phyloP scores from a whole-genome alignment of 2,888 invertebrate genomes.

The Xanthia togata region DNA sequence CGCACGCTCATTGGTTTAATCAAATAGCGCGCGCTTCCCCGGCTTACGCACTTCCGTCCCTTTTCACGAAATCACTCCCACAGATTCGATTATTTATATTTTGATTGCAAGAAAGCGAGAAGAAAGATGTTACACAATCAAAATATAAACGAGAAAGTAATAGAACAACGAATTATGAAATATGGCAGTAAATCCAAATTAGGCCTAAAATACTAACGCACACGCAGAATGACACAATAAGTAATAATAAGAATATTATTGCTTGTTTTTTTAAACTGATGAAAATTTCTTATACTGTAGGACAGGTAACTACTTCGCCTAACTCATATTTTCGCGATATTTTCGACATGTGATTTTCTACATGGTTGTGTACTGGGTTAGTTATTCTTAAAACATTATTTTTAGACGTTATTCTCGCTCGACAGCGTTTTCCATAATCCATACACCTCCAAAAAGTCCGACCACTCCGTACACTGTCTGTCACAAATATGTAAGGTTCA shows the following conservation, averaged over 20 bases:
- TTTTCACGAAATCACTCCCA: too few relatives aligned
- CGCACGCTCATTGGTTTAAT: too few relatives aligned
- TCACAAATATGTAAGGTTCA: conserved; percentile 88
- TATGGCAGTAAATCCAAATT: conserved; percentile 41
- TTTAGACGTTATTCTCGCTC: conserved; percentile 88
- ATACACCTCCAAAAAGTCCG: conserved; percentile 89
- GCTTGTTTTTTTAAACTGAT: conserved; percentile 16
- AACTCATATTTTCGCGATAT: conserved; percentile 85
- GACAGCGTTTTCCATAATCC: conserved; percentile 87
- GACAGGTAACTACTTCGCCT: conserved; percentile 87
- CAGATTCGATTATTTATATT: too few relatives aligned
- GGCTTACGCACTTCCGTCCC: too few relatives aligned
- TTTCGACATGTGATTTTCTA: conserved; percentile 85
- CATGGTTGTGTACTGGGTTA: conserved; percentile 87
- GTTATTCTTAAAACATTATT: conserved; percentile 86
- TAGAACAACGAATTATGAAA: conserved; percentile 10
- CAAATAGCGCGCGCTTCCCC: too few relatives aligned
- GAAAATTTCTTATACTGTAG: conserved; percentile 75
- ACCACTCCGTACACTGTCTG: conserved; percentile 88
- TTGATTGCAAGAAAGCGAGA: too few relatives aligned
- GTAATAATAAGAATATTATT: conserved; percentile 12
- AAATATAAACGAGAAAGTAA: not conserved
- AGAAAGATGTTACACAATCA: too few relatives aligned
- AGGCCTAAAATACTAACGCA: conserved; percentile 36
- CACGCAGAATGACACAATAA: conserved; percentile 34